phyloP scores from a whole-genome alignment of 2,888 invertebrate genomes.

The Andrena bicolor region DNA sequence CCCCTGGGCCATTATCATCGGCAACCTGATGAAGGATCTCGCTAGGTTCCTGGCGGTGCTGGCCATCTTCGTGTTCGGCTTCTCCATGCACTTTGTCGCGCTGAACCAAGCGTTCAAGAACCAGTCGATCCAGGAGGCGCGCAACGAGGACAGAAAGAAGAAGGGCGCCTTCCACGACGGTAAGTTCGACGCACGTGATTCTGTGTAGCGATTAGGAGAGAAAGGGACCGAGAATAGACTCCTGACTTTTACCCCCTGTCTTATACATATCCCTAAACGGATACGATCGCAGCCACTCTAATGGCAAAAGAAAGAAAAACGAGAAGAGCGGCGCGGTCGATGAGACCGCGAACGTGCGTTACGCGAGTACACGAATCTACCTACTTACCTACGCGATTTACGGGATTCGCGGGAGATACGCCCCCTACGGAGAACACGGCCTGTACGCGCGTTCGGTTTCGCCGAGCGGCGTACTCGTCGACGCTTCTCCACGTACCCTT shows the following conservation, averaged over 20 bases:
- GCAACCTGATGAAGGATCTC: slow-evolving; percentile 96
- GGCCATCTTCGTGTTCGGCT: slow-evolving; percentile 99
- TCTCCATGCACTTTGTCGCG: slow-evolving; percentile 98
- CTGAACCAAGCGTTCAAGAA: slow-evolving; percentile 97
- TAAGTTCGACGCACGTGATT: slow-evolving; percentile 85
- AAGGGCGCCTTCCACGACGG: slow-evolving; percentile 90
- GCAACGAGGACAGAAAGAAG: slow-evolving; percentile 85
- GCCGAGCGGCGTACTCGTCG: slow-evolving; percentile 19
- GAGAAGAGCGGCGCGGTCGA: slow-evolving; percentile 50
- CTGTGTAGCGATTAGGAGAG: slow-evolving; percentile 26
- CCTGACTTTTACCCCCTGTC: slow-evolving; percentile 41
- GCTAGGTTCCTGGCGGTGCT: slow-evolving; percentile 99
- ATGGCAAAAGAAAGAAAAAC: neutral
- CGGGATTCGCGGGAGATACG: too few relatives aligned
- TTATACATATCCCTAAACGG: slow-evolving; percentile 41
- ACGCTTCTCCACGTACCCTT: slow-evolving; percentile 9
- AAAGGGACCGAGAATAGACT: slow-evolving; percentile 22
- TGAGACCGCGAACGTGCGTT: slow-evolving; percentile 59
- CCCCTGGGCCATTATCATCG: slow-evolving; percentile 99
- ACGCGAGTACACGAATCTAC: slow-evolving; percentile 40
- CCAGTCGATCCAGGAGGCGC: slow-evolving; percentile 80
- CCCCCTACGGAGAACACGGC: slow-evolving; percentile 1
- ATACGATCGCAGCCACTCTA: slow-evolving; percentile 41
- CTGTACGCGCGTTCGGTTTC: neutral
- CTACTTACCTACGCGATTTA: too few relatives aligned